Percentiles rank a stretch among this genome's conserved stretches.
These are phyloP conservation scores for Hoplodrina ambigua DNA, from an alignment of 2,888 invertebrate genomes.

Conservation along the genomic window DNA sequence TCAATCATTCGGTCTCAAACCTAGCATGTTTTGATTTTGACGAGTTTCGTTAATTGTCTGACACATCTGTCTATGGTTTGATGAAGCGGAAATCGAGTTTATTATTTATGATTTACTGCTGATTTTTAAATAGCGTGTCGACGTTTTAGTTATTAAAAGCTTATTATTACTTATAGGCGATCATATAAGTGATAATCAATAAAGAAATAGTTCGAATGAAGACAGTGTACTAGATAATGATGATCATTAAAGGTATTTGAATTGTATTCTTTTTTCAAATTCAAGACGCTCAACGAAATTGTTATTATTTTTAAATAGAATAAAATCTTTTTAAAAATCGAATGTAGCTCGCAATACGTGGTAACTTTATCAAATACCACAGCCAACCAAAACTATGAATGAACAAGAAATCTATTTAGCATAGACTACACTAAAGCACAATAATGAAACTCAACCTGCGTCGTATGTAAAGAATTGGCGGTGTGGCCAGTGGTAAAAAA, in stretches of 20 bases:
- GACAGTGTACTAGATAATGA: background rate
- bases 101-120: slow-evolving; percentile 44
- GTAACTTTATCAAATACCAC: background rate
- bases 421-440: slow-evolving; percentile 40
- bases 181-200: too few relatives aligned
- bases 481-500: slow-evolving; percentile 71
- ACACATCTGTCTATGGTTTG: slow-evolving; percentile 35
- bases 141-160: slow-evolving; percentile 3
- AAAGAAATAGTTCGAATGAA: background rate
- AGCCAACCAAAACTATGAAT: slow-evolving; percentile 32
- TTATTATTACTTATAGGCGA: background rate
- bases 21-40: slow-evolving; percentile 38
- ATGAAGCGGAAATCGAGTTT: slow-evolving; percentile 45
- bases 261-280: too few relatives aligned
- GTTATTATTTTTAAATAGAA: too few relatives aligned
- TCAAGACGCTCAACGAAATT: too few relatives aligned
- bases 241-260: too few relatives aligned
- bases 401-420: slow-evolving; percentile 43
- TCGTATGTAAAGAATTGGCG: slow-evolving; percentile 65
- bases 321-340: too few relatives aligned
- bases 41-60: slow-evolving; percentile 38
- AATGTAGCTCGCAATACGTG: background rate
- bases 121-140: slow-evolving; percentile 20
- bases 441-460: slow-evolving; percentile 56
- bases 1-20: slow-evolving; percentile 63